A percentile compares a stretch with the other conserved stretches of the same genome.
Conservation (phyloP, 2,888 invertebrate species). For the Zaprionus lineosus region DNA sequence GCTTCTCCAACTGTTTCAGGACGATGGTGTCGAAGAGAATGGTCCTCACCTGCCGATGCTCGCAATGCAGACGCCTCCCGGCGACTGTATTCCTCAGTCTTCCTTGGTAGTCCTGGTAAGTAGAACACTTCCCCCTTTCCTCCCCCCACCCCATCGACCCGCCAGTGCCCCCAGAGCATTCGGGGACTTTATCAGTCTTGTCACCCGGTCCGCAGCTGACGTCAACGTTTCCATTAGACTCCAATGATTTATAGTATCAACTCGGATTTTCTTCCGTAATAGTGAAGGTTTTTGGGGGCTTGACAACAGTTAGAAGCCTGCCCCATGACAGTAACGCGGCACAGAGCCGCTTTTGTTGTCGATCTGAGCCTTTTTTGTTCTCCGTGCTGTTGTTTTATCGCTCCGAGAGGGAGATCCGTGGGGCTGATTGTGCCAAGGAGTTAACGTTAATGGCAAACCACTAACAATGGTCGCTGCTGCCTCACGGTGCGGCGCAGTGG, state of each 20-base stretch:
- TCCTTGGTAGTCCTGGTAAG: conserved; percentile 93
- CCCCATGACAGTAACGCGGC: conserved; percentile 49
- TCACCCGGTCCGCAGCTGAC: conserved; percentile 38
- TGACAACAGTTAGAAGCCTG: conserved; percentile 40
- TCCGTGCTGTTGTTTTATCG: conserved; percentile 27
- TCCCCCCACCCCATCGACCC: not conserved
- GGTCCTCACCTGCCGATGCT: conserved; percentile 93
- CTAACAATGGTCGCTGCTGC: conserved; percentile 71
- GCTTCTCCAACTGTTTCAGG: conserved; percentile 85
- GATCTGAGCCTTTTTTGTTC: conserved; percentile 25
- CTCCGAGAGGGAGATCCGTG: conserved; percentile 49
- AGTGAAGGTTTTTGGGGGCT: conserved; percentile 3
- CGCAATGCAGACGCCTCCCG: conserved; percentile 90
- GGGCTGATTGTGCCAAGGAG: conserved; percentile 70
- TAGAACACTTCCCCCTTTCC: conserved; percentile 28
- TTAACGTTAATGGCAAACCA: conserved; percentile 75
- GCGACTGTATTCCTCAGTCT: conserved; percentile 94
- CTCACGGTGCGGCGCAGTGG: conserved; percentile 57
- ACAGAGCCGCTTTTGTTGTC: too few relatives aligned
- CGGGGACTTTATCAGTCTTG: conserved; percentile 37
- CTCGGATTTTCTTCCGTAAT: conserved; percentile 10
- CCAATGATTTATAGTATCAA: conserved; percentile 65
- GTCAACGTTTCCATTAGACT: conserved; percentile 70
- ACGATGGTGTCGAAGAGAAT: conserved; percentile 96
- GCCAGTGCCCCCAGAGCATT: conserved; percentile 1